These are phyloP conservation scores for Nephila pilipes DNA, from an alignment of 1,140 invertebrate species.

Conservation along the genomic window DNA sequence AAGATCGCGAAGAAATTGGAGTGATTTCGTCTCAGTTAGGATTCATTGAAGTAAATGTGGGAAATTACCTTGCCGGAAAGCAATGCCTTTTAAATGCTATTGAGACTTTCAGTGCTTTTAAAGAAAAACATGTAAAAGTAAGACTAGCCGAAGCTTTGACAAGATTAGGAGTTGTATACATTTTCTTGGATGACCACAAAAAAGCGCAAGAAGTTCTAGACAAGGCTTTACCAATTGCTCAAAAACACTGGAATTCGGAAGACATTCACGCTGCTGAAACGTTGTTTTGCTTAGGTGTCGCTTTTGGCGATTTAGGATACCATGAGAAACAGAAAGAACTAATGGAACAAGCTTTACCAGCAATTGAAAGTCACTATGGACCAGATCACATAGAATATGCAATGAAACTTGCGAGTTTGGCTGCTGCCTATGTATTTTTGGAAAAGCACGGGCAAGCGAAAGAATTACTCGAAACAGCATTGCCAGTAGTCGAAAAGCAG, in stretches of 20 bases:
- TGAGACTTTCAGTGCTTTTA: neutral
- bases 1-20: neutral
- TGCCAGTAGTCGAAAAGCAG: conserved; percentile 26
- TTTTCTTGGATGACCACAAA: conserved; percentile 34
- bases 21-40: conserved; percentile 43
- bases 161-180: conserved; percentile 44
- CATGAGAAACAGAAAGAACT: conserved; percentile 52
- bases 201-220: conserved; percentile 30
- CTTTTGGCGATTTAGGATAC: conserved; percentile 57
- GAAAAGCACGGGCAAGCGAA: conserved; percentile 43
- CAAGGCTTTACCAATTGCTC: conserved; percentile 45
- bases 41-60: neutral
- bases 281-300: conserved; percentile 42
- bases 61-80: conserved; percentile 46
- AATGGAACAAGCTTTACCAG: conserved; percentile 33
- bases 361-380: conserved; percentile 31
- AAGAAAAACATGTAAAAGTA: neutral
- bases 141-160: conserved; percentile 48
- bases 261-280: conserved; percentile 31
- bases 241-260: conserved; percentile 19
- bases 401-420: conserved; percentile 52
- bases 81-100: conserved; percentile 2
- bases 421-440: conserved; percentile 55
- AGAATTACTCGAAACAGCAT: conserved; percentile 44
- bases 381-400: conserved; percentile 55